phyloP scores from a whole-genome alignment of 2,113 vertebrate species.

The Terrapene triunguis region DNA sequence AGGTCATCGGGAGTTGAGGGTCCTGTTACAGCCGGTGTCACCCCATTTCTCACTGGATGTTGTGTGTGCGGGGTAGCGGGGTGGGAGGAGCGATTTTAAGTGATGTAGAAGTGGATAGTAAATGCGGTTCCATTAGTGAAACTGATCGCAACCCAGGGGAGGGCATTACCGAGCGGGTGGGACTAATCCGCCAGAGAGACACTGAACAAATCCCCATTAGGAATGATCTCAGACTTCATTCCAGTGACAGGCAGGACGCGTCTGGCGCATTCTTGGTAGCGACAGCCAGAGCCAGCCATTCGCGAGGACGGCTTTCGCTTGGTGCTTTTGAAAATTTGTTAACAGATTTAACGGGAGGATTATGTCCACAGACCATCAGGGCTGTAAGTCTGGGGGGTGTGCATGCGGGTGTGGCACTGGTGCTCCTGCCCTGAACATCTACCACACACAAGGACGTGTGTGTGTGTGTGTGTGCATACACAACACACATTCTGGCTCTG shows the following conservation, averaged over 20 bases:
- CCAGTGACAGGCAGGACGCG: neutral
- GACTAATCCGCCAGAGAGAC: fast-evolving
- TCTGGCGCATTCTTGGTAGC: fast-evolving
- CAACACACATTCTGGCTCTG: fast-evolving
- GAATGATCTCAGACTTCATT: neutral
- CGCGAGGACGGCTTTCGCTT: too few species aligned
- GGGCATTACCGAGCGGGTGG: fast-evolving
- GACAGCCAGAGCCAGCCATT: neutral
- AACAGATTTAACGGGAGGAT: fast-evolving
- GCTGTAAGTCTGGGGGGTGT: fast-evolving
- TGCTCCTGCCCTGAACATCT: neutral
- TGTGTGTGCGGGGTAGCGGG: fast-evolving
- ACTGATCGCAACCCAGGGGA: neutral
- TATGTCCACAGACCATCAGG: fast-evolving
- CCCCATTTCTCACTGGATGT: neutral
- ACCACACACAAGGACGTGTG: too few species aligned
- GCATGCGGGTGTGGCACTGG: fast-evolving
- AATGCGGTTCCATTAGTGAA: fast-evolving
- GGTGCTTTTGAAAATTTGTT: neutral
- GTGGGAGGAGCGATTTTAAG: fast-evolving
- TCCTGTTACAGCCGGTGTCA: fast-evolving
- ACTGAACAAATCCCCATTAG: fast-evolving
- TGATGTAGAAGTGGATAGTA: neutral
- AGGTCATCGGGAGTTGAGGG: neutral
- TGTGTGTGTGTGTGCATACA: too few species aligned